Base-by-base conservation (phyloP, 2,113 vertebrate genomes). In the Chlamydotis undulata region DNA sequence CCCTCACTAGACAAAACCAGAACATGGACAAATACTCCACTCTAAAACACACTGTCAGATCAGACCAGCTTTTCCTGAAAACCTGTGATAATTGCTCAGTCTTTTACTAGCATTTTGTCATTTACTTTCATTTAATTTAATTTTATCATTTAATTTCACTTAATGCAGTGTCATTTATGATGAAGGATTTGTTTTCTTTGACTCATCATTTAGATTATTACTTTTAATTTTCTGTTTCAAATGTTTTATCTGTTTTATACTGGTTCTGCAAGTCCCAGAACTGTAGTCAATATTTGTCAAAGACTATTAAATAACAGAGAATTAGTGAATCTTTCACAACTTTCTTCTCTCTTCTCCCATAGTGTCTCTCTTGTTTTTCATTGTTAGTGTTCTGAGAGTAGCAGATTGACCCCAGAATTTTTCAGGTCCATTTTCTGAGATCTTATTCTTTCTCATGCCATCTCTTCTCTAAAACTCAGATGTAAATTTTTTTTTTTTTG, bases 101-200 rank as follows among this genome's bases (percentile, higher is more conserved):
- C 76, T 93, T 90, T 83, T 82, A 88, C 87, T 95, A 94, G 81
- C 89, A 89, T 89, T 94, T 93, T 89, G 93, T 94, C 56, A 91
- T 94, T 96, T 96, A 68, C 91, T 94, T 96, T 93, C 56, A 95
- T 94, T 96, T 96, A 28, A 45, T 78, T 57, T 57, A 10, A 74
- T 94, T 96, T 93, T 84, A 94, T 96, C 39, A 84, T 95, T 95
- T 96, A 41, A 94, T 96, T 96, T 96, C 41, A 93, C 96, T 96
- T 95, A 84, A 95, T 92, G 74, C 77, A 90, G 31, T 90, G 56
- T 94, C 67, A 77, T 95, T 89, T 94, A 90, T 87, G 87, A 95
- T 79, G 91, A 64, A 49, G 8, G 24, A 33, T 86, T 90, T 97
- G 53, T 96, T 96, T 92, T 76, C 85, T 71, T 87, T 95, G 28